A percentile compares a stretch with the other conserved stretches of the same genome.
phyloP scores from a whole-genome alignment of 2,113 vertebrate species.

The Tachuris rubrigastra region DNA sequence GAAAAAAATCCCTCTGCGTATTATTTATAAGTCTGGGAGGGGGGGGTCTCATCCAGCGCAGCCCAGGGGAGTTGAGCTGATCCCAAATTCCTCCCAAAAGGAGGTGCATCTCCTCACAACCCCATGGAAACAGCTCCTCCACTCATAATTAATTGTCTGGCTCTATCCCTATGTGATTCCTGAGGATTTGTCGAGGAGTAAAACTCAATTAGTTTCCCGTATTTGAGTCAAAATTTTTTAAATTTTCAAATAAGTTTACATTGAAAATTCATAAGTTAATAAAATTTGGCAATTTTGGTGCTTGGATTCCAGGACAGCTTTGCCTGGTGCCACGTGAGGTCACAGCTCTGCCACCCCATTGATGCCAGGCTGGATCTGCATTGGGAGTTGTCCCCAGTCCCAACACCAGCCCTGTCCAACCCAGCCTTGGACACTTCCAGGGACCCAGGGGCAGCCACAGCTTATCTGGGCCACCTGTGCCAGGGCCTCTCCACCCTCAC shows the following conservation, averaged over 20 bases:
- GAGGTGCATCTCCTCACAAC: background rate
- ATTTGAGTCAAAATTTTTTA: rapidly evolving
- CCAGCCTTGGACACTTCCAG: background rate
- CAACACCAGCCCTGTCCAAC: background rate
- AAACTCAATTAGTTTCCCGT: background rate
- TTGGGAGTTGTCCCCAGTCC: background rate
- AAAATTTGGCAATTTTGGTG: too few species aligned
- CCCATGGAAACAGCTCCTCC: rapidly evolving
- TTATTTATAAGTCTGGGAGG: background rate
- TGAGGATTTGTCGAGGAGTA: background rate
- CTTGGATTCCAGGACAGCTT: rapidly evolving
- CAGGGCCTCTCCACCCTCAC: background rate
- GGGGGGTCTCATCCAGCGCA: background rate
- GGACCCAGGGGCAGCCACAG: background rate
- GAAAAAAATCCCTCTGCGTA: background rate
- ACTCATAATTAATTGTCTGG: rapidly evolving
- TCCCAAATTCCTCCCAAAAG: background rate
- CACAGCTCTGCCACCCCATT: background rate
- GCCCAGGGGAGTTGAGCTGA: background rate
- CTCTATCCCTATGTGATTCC: background rate
- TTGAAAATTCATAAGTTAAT: background rate
- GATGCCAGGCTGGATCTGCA: background rate
- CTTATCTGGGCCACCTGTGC: background rate
- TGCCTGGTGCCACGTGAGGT: rapidly evolving
- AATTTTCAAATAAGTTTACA: background rate